Evolutionary conservation across 1,140 invertebrate species (phyloP).

Genomic region (Hydropsyche tenuis): DNA sequence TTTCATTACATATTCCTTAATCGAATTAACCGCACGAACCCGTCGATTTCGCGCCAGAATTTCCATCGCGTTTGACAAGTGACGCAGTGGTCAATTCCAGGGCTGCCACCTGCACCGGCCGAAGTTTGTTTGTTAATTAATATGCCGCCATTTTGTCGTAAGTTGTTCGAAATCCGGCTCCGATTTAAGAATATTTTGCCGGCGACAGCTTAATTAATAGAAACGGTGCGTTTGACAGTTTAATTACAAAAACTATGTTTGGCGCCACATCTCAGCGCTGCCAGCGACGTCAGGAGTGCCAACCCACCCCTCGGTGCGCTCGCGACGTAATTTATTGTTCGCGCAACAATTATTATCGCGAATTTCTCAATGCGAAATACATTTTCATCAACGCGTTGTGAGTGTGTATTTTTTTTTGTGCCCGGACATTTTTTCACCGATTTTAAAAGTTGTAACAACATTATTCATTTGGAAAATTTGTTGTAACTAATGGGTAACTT

Average conservation of each 20-base stretch:
- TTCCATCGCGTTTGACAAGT: no score
- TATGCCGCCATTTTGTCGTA: background rate
- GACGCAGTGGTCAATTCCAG: background rate
- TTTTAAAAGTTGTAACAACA: no score
- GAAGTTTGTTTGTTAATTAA: background rate
- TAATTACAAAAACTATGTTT: conserved; percentile 46
- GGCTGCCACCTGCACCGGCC: background rate
- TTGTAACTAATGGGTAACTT: no score
- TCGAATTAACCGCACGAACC: no score
- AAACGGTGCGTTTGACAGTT: conserved; percentile 42
- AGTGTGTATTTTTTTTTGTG: no score
- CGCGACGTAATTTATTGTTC: conserved; percentile 8
- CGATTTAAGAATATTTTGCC: conserved; percentile 37
- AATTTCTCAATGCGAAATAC: no score
- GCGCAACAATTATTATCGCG: background rate
- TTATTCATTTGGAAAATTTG: no score
- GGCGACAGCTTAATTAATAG: conserved; percentile 41
- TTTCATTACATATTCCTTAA: no score
- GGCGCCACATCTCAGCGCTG: conserved; percentile 37
- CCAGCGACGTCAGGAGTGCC: conserved; percentile 25
- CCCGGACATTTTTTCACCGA: no score
- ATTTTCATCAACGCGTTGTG: no score
- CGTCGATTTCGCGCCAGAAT: no score
- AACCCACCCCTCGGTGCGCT: no score
- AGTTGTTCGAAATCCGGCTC: background rate